Evolutionary conservation across 1,140 invertebrate genomes (phyloP).

Genomic region (Orius laevigatus): DNA sequence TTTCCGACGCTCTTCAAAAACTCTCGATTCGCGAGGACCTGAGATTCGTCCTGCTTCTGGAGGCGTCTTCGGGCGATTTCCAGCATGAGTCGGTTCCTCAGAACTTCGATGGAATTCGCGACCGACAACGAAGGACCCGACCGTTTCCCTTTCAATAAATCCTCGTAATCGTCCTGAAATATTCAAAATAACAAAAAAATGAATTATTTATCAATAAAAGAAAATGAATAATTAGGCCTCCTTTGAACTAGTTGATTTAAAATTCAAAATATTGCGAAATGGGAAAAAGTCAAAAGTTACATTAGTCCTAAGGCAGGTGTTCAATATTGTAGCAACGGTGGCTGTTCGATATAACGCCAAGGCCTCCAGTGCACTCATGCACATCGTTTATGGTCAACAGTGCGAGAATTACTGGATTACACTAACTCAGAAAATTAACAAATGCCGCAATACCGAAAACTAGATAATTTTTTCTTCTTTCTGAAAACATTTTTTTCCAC

Average conservation of each 20-base stretch:
- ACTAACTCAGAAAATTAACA: too few species aligned
- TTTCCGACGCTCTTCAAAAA: constrained; percentile 21
- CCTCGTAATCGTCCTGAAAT: constrained; percentile 12
- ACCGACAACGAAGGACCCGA: constrained; percentile 48
- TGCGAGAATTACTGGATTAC: too few species aligned
- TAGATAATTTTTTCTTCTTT: too few species aligned
- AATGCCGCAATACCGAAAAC: too few species aligned
- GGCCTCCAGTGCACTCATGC: too few species aligned
- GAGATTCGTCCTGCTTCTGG: constrained; percentile 42
- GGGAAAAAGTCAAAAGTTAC: background rate
- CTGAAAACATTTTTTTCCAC: too few species aligned
- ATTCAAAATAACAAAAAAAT: too few species aligned
- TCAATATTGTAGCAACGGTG: too few species aligned
- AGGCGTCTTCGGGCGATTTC: constrained; percentile 57
- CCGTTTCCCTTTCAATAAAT: constrained; percentile 12
- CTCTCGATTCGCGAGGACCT: constrained; percentile 30
- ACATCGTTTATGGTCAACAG: too few species aligned
- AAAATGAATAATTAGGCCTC: background rate
- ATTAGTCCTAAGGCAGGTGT: background rate
- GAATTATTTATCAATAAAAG: background rate
- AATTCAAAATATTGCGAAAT: constrained; percentile 1
- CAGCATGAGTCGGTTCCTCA: constrained; percentile 50
- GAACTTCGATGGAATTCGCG: constrained; percentile 58
- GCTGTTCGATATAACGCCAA: too few species aligned
- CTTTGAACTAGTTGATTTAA: background rate